Evolutionary conservation across 2,888 invertebrate species (phyloP).

Genomic region (Trilocha varians): DNA sequence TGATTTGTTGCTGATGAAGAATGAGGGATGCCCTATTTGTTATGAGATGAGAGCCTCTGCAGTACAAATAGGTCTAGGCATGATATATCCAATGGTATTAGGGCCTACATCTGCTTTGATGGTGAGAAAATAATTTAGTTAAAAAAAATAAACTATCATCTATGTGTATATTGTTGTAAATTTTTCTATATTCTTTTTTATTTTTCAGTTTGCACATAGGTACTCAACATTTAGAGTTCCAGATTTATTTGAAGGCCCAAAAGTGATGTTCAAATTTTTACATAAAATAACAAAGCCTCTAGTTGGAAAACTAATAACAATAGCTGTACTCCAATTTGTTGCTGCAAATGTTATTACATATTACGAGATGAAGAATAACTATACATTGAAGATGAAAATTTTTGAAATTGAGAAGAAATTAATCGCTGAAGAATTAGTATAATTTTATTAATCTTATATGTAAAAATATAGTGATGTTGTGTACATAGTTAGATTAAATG

Average conservation of each 20-base stretch:
- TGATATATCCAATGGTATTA: constrained; percentile 75
- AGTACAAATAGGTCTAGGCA: constrained; percentile 67
- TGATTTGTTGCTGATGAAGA: constrained; percentile 69
- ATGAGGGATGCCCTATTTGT: constrained; percentile 76
- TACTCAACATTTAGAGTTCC: constrained; percentile 77
- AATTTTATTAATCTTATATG: background rate
- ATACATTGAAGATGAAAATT: constrained; percentile 48
- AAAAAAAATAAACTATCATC: too few relatives aligned
- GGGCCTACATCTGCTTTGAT: constrained; percentile 65
- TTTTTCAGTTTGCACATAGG: constrained; percentile 74
- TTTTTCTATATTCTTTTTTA: constrained; percentile 12
- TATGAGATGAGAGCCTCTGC: constrained; percentile 73
- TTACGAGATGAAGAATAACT: constrained; percentile 70
- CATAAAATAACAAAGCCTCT: constrained; percentile 70
- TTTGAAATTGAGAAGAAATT: constrained; percentile 41
- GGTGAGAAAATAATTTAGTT: too few relatives aligned
- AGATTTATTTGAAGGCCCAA: constrained; percentile 70
- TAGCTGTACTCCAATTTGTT: constrained; percentile 67
- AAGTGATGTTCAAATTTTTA: constrained; percentile 67
- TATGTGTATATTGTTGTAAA: too few relatives aligned
- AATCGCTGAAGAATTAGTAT: constrained; percentile 16
- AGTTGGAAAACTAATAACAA: constrained; percentile 51
- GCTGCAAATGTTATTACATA: constrained; percentile 74
- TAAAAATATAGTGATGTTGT: background rate
- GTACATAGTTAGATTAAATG: background rate